A percentile compares a stretch with the other conserved stretches of the same genome.
These are phyloP conservation scores for Ciconia boyciana DNA, from an alignment of 2,113 vertebrate genomes.

Conservation along the genomic window DNA sequence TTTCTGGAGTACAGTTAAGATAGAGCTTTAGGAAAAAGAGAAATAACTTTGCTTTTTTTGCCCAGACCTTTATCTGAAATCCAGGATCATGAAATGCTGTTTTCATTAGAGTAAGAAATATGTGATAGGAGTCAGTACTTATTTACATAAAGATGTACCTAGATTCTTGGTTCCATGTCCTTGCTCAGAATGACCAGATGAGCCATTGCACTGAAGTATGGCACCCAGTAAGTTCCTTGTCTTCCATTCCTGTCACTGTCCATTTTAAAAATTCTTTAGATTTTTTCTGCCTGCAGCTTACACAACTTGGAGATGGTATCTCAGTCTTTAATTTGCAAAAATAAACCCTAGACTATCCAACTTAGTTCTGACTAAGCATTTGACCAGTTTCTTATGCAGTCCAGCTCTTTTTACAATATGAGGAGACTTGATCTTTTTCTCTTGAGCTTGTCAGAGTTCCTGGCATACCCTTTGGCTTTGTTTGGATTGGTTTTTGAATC, in stretches of 20 bases:
- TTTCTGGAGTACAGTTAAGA: not conserved
- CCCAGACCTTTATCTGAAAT: not conserved
- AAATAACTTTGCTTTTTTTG: not conserved
- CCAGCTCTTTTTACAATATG: not conserved
- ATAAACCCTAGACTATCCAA: not conserved
- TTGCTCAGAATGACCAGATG: not conserved
- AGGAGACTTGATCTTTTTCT: not conserved
- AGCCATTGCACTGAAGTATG: not conserved
- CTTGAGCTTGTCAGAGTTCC: not conserved
- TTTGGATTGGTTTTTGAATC: not conserved
- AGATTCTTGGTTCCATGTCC: not conserved
- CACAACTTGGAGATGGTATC: not conserved
- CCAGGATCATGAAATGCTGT: not conserved
- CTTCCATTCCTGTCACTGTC: not conserved
- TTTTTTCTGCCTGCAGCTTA: not conserved
- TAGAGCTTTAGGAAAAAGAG: not conserved
- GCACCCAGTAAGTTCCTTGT: not conserved
- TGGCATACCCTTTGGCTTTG: not conserved
- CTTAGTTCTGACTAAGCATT: not conserved
- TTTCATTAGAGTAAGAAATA: not conserved
- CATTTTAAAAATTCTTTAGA: not conserved
- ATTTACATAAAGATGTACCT: not conserved
- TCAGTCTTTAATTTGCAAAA: not conserved
- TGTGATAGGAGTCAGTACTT: not conserved
- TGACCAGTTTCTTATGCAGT: not conserved